Evolutionary conservation across 2,113 vertebrate species (phyloP).

Genomic region (Hiodon tergisus): DNA sequence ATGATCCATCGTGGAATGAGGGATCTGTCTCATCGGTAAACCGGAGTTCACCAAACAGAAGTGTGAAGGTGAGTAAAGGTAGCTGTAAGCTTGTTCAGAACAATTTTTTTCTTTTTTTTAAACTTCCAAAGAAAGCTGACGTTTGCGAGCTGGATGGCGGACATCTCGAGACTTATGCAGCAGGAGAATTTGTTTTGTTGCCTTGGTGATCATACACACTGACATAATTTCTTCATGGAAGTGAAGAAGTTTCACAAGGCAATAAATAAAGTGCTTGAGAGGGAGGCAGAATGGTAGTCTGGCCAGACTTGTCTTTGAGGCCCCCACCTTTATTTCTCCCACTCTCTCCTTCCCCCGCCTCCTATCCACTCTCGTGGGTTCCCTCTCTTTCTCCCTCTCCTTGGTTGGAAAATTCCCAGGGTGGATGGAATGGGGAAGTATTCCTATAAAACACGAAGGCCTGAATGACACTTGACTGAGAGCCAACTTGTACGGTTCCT

Average conservation of each 20-base stretch:
- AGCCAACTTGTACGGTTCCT: too few species aligned
- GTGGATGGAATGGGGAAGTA: background rate
- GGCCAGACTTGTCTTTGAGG: background rate
- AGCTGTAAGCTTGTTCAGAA: background rate
- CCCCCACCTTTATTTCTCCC: background rate
- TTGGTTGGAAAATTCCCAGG: too few species aligned
- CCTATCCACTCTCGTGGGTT: background rate
- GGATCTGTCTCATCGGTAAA: too few species aligned
- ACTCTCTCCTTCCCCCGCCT: background rate
- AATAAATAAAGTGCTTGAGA: constrained; percentile 23
- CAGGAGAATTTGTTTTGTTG: constrained; percentile 39
- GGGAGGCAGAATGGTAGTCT: background rate
- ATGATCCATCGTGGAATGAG: too few species aligned
- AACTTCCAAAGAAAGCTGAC: too few species aligned
- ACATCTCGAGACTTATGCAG: constrained; percentile 27
- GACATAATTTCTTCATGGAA: constrained; percentile 35
- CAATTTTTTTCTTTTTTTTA: too few species aligned
- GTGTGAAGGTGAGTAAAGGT: background rate
- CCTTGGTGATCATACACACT: constrained; percentile 26
- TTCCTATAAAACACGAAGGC: background rate
- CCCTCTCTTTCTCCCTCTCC: background rate
- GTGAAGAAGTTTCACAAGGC: constrained; percentile 24
- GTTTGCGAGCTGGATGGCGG: constrained; percentile 19
- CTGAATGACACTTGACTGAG: too few species aligned
- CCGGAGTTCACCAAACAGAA: background rate